A percentile compares a stretch with the other conserved stretches of the same genome.
Conservation (phyloP, 2,888 invertebrate genomes). For the Dryobota labecula region DNA sequence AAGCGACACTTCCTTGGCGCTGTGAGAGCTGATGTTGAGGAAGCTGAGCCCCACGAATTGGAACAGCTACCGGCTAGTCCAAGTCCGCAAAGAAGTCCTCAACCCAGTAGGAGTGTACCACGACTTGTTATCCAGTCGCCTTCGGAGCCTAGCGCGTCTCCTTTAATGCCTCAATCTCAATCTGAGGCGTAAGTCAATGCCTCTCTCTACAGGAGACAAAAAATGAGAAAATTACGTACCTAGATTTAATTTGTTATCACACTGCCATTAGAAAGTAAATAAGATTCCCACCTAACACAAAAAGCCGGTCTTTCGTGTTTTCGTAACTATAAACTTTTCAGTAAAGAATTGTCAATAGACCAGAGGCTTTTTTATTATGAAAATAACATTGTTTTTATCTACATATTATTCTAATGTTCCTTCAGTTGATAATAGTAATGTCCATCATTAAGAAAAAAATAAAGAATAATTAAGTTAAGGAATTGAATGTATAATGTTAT, state of each 20-base stretch:
- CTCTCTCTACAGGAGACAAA: not conserved
- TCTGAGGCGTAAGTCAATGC: conserved; percentile 23
- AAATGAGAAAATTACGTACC: not conserved
- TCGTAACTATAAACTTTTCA: not conserved
- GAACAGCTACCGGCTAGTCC: conserved; percentile 41
- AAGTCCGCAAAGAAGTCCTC: conserved; percentile 59
- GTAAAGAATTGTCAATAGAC: not conserved
- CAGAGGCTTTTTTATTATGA: not conserved
- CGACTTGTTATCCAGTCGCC: conserved; percentile 76
- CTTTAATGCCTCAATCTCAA: conserved; percentile 20
- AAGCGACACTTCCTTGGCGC: conserved; percentile 76
- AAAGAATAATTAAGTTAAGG: not conserved
- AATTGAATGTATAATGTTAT: conserved; percentile 12
- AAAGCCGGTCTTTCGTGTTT: not conserved
- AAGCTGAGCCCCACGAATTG: conserved; percentile 75
- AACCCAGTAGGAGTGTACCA: conserved; percentile 67
- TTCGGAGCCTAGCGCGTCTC: conserved; percentile 72
- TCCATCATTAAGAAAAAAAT: not conserved
- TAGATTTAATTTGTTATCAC: not conserved
- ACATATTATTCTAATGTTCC: not conserved
- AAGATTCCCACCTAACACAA: conserved; percentile 18
- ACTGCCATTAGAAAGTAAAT: conserved; percentile 23
- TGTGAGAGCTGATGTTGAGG: conserved; percentile 44
- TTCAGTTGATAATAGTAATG: not conserved
- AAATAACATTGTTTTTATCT: not conserved